Conservation (phyloP, 2,113 vertebrate species). For the Entelurus aequoreus region DNA sequence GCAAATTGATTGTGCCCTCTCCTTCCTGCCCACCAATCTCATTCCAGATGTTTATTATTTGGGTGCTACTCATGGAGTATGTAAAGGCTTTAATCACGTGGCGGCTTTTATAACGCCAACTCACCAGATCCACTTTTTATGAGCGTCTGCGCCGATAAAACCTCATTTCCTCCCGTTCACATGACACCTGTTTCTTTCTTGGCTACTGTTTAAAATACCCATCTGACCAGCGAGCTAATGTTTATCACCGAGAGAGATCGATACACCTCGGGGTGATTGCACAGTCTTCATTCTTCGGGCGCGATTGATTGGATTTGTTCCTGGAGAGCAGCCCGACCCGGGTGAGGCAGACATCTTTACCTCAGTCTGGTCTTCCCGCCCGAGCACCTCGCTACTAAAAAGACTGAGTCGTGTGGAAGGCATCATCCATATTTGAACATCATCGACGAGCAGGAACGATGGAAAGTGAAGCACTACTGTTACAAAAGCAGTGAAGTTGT, state of each 20-base stretch:
- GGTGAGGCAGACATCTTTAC: conserved; percentile 32
- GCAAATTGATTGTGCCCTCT: conserved; percentile 41
- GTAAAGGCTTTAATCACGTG: conserved; percentile 26
- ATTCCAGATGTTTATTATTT: conserved; percentile 43
- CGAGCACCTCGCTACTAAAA: not conserved
- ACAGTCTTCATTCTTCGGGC: conserved; percentile 47
- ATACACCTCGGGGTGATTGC: conserved; percentile 33
- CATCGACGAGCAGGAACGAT: not conserved
- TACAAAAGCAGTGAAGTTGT: too few relatives aligned
- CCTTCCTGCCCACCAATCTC: conserved; percentile 18
- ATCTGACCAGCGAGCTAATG: conserved; percentile 42
- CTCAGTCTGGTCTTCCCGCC: conserved; percentile 7
- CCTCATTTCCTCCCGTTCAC: not conserved
- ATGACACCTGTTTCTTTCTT: not conserved
- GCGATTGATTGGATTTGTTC: conserved; percentile 47
- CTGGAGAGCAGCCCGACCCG: conserved; percentile 10
- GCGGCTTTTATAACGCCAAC: not conserved
- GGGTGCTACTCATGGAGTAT: conserved; percentile 18
- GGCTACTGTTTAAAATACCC: conserved; percentile 35
- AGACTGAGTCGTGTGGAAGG: not conserved
- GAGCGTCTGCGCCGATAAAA: not conserved
- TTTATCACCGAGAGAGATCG: conserved; percentile 42
- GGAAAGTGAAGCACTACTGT: not conserved
- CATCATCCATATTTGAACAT: conserved; percentile 1
- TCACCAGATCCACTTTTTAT: not conserved